Evolutionary conservation across 2,797 vertebrate species (phyloP), one percentile per base, ranked within the genome.

Genomic region (Dendrocincla fuliginosa): DNA sequence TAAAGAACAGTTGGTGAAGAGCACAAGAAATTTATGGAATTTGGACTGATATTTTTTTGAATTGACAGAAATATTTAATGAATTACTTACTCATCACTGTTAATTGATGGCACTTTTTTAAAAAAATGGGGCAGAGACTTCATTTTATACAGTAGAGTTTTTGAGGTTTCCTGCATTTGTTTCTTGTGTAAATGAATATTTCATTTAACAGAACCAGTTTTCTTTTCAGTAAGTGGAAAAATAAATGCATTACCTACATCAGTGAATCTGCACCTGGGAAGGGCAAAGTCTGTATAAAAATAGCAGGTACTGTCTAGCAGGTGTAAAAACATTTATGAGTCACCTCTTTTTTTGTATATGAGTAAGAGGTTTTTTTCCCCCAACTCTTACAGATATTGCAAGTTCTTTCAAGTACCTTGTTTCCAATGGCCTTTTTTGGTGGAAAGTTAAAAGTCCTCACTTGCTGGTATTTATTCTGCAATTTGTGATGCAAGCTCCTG

Each of bases 351-450:
- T 65, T 1, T 56, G 17, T 37, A 18, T 9, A 32, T 17, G 16
- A 7, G 7, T 37, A 35, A 68, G 15, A 85, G 78, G 71, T 75
- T 78, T 85, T 10, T 85, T 8, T 27, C 5, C 25, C n/a, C 52
- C 13, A 57, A 1, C 5, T 50, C 27, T 56, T 46, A 60, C 8
- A 22, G 5, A 39, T 8, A 55, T 4, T 33, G 6, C 17, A 15
- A 82, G 55, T 15, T 53, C 44, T 59, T 55, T 18, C 7, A 88
- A 64, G 67, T 98, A 99, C 99, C 99, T 99, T 99, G 98, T 99
- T 99, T 92, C 99, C 99, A 60, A 99, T 98, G 95, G 99, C 99
- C 98, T 99, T 99, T 96, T 99, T 99, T 25, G 99, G 99, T 22
- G 99, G 99, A 94, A 99, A 99, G 97, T 90, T 98, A 94, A 99